These are phyloP conservation scores for Tenebrio molitor DNA, from an alignment of 1,140 invertebrate species.

Conservation along the genomic window DNA sequence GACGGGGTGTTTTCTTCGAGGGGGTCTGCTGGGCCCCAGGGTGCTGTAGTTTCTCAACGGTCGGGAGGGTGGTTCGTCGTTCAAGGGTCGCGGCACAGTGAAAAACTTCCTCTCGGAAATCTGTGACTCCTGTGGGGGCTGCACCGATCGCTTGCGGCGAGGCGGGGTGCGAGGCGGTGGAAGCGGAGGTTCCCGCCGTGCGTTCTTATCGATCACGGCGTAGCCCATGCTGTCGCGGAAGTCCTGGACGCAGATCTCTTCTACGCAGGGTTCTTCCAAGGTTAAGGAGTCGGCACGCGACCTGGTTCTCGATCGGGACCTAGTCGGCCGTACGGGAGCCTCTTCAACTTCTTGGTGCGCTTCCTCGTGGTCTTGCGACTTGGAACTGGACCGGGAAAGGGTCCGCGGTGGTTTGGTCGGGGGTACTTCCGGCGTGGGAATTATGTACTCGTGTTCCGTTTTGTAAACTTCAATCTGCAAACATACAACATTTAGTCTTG, in stretches of 20 bases:
- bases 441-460: slow-evolving; percentile 74
- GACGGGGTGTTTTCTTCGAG: slow-evolving; percentile 69
- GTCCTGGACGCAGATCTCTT: slow-evolving; percentile 62
- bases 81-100: slow-evolving; percentile 67
- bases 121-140: slow-evolving; percentile 48
- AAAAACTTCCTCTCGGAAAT: slow-evolving; percentile 68
- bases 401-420: slow-evolving; percentile 65
- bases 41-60: slow-evolving; percentile 79
- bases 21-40: slow-evolving; percentile 72
- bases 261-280: slow-evolving; percentile 48
- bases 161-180: slow-evolving; percentile 69
- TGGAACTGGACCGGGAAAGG: slow-evolving; percentile 65
- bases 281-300: slow-evolving; percentile 71
- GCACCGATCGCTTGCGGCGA: slow-evolving; percentile 68
- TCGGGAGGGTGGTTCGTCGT: slow-evolving; percentile 65
- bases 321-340: slow-evolving; percentile 65
- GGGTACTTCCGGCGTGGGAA: slow-evolving; percentile 68
- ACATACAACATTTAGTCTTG: slow-evolving; percentile 47
- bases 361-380: neutral
- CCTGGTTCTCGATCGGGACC: slow-evolving; percentile 64
- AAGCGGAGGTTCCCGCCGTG: slow-evolving; percentile 69
- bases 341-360: slow-evolving; percentile 60
- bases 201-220: slow-evolving; percentile 76
- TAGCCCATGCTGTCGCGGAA: slow-evolving; percentile 73
- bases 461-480: slow-evolving; percentile 74